Conservation (phyloP, 2,797 vertebrate genomes). For the Acanthis flammea region DNA sequence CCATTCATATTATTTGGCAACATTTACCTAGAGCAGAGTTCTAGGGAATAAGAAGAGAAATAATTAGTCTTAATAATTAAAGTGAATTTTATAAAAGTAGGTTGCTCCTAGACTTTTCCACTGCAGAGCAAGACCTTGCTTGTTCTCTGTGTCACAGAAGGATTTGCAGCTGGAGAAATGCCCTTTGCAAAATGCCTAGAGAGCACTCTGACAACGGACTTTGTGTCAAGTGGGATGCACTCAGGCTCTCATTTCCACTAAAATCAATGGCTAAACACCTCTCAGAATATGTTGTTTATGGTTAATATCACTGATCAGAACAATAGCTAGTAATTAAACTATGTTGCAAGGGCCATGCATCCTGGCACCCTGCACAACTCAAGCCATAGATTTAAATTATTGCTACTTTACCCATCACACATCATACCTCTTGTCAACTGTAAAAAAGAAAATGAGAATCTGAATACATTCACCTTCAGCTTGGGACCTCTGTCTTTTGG, state of each 20-base stretch:
- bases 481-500: background rate
- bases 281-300: background rate
- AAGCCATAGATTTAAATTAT: background rate
- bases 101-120: background rate
- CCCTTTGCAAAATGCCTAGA: background rate
- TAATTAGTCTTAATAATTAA: background rate
- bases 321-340: background rate
- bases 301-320: background rate
- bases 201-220: background rate
- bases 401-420: background rate
- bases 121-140: background rate
- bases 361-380: background rate
- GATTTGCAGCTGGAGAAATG: background rate
- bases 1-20: background rate
- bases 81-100: background rate
- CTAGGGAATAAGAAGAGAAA: background rate
- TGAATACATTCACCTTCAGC: background rate
- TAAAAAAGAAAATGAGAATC: background rate
- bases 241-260: background rate
- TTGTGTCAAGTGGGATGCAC: background rate
- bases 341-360: background rate
- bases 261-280: background rate
- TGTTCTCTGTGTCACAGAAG: background rate
- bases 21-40: background rate
- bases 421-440: background rate